Percentiles rank a stretch among this genome's conserved stretches.
Evolutionary conservation across 2,888 invertebrate genomes (phyloP).

Genomic region (Scotopteryx bipunctaria): DNA sequence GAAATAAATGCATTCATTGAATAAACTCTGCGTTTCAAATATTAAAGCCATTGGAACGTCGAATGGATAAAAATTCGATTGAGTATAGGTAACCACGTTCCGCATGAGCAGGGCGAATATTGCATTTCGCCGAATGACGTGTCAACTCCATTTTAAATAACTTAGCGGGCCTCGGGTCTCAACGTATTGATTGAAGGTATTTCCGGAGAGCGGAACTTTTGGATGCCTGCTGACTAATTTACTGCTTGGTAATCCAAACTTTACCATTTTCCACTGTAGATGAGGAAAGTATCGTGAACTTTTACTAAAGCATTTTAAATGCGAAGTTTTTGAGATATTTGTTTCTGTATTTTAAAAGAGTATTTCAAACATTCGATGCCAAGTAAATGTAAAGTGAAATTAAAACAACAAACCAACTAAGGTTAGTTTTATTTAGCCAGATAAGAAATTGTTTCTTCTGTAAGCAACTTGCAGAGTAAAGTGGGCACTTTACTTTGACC

Average conservation of each 20-base stretch:
- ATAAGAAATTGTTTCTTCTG: slow-evolving; percentile 34
- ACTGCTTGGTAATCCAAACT: slow-evolving; percentile 17
- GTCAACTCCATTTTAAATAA: slow-evolving; percentile 81
- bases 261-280: slow-evolving; percentile 9
- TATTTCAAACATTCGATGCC: background rate
- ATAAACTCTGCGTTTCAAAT: slow-evolving; percentile 46
- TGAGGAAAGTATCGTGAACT: too few relatives aligned
- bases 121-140: slow-evolving; percentile 75
- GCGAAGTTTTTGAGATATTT: too few relatives aligned
- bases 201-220: slow-evolving; percentile 41
- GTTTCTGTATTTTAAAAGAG: background rate
- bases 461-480: slow-evolving; percentile 33
- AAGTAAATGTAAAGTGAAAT: background rate
- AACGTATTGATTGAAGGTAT: slow-evolving; percentile 57
- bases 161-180: slow-evolving; percentile 58
- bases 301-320: slow-evolving; percentile 23
- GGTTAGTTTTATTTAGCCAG: slow-evolving; percentile 37
- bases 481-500: slow-evolving; percentile 21
- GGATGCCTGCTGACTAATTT: slow-evolving; percentile 33
- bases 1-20: slow-evolving; percentile 20
- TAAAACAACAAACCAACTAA: slow-evolving; percentile 29
- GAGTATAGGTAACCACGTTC: slow-evolving; percentile 65
- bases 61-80: slow-evolving; percentile 59
- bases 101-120: slow-evolving; percentile 74
- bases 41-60: slow-evolving; percentile 47